Evolutionary conservation across 2,797 vertebrate species (phyloP).

Genomic region (Acanthopagrus latus): DNA sequence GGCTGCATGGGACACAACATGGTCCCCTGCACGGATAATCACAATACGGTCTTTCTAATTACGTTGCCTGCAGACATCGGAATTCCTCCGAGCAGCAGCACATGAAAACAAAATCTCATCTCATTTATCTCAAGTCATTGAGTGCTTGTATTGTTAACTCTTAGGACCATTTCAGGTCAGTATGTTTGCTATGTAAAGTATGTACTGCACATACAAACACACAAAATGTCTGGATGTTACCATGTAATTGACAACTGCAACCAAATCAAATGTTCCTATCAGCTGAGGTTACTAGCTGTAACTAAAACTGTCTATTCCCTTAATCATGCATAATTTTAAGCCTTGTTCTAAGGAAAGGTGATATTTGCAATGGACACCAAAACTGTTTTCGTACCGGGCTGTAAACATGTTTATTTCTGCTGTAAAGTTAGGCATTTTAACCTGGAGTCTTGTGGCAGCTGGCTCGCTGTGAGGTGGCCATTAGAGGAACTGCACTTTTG

Average conservation of each 20-base stretch:
- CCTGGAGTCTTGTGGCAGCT: no score
- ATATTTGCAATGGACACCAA: no score
- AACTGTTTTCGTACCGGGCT: no score
- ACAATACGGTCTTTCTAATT: constrained; percentile 13
- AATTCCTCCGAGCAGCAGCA: not conserved
- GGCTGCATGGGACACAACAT: constrained; percentile 47
- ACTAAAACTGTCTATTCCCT: no score
- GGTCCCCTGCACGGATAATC: constrained; percentile 21
- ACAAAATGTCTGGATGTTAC: not conserved
- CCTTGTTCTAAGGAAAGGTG: no score
- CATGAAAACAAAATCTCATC: not conserved
- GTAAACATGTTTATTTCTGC: no score
- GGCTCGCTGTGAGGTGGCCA: no score
- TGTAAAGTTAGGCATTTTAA: no score
- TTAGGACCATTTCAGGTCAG: not conserved
- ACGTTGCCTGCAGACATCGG: constrained; percentile 16
- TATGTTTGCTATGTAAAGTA: not conserved
- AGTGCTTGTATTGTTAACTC: not conserved
- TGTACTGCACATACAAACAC: not conserved
- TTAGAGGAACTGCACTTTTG: no score
- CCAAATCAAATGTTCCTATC: not conserved
- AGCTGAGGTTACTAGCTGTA: no score
- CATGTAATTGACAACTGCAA: not conserved
- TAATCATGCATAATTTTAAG: no score
- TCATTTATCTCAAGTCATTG: not conserved